These are phyloP conservation scores for Ophioninae sp. DNA, from an alignment of 2,888 invertebrate genomes.

Conservation along the genomic window DNA sequence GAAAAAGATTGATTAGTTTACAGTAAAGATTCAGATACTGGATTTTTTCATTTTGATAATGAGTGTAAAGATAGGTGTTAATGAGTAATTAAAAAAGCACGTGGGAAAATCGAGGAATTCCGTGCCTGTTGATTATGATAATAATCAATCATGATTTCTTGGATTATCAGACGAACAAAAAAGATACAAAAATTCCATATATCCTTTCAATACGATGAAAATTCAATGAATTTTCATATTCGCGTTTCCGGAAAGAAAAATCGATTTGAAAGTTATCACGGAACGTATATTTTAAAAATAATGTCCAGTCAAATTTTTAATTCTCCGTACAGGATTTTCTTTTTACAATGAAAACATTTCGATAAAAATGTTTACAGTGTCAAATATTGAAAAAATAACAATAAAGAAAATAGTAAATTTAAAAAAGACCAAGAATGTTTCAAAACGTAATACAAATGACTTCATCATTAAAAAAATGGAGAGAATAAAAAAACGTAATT, in stretches of 20 bases:
- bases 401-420: not conserved
- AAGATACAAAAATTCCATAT: not conserved
- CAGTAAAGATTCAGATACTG: not conserved
- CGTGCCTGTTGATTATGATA: not conserved
- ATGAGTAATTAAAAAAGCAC: not conserved
- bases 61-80: not conserved
- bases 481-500: not conserved
- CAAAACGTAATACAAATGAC: not conserved
- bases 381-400: not conserved
- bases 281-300: conserved; percentile 9
- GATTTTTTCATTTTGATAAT: not conserved
- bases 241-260: not conserved
- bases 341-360: no score
- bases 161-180: not conserved
- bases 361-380: no score
- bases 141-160: not conserved
- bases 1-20: not conserved
- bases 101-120: not conserved
- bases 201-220: not conserved
- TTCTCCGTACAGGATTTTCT: not conserved
- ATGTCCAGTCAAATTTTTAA: not conserved
- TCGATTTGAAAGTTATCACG: not conserved
- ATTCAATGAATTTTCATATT: not conserved
- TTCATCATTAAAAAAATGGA: no score
- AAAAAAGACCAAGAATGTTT: not conserved